Base-by-base conservation (phyloP, 1,140 invertebrate genomes). In the Orchesella cincta region DNA sequence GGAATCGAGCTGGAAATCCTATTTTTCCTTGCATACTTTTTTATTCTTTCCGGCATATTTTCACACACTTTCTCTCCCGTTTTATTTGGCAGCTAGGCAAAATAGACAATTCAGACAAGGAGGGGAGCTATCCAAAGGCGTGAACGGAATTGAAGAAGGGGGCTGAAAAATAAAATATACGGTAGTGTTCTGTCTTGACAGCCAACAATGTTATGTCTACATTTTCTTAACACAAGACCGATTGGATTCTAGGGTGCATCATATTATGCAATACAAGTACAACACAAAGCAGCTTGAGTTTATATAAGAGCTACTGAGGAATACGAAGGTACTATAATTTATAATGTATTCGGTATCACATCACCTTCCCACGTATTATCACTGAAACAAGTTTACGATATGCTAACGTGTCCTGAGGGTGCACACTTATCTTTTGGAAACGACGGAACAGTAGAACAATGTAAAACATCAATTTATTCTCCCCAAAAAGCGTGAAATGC, bases 1-100 rank as follows among this genome's bases (percentile, higher is more conserved):
- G 52, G 52, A 57, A 57, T 57, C 23, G 52, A 57, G 52, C 23
- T 57, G 52, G 52, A 57, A 57, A 57, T 57, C 52, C 52, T 57
- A 57, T 57, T 57, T 57, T n/a, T 26, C 52, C 52, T n/a, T 57
- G 23, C 52, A 57, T 3, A 57, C 52, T 46, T 18, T 46, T 46
- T 46, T 57, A 57, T 57, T 23, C 52, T 57, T 57, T 57, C 52
- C 14, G 5, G 39, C 5, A 23, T 57, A 57, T 57, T 57, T 57
- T 57, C 52, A 57, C 23, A n/a, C 52, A 57, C 52, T 57, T 57
- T 57, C 52, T 57, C 23, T 57, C 52, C 12, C 52, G 8, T 57
- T 57, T 57, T 26, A 14, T 57, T 26, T 57, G 52, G 12, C 52
- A 18, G 52, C 23, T 8, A 57, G 23, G 52, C 52, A 26, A 57